Base-by-base conservation (phyloP, 2,888 invertebrate species). In the Chalcis sispes region DNA sequence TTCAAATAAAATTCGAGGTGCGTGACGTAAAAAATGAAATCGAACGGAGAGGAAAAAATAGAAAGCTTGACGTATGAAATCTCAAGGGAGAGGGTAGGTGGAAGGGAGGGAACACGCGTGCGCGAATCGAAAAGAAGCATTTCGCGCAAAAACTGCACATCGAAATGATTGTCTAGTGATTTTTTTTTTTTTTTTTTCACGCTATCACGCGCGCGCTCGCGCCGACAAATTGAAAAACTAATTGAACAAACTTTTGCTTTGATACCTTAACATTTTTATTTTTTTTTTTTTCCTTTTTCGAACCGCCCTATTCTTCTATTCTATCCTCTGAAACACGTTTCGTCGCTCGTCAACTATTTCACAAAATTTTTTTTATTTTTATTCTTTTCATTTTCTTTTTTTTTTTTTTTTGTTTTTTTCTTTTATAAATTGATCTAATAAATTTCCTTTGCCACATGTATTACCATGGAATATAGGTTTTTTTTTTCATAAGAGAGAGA, bases 141-240 rank as follows among this genome's bases (percentile, higher is more conserved):
- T 3, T 4, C 18, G 20, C 10, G 29, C 23, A 40, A 48, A 13
- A 18, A 20, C 4, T 1, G 27, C 46, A 29, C 18, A 46, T 27
- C 5, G 29, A 42, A 70, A 70, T 52, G 61, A 70, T 69, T 40
- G 70, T 48, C 36, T 40, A 13, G 70, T 52, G 50, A 70, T 61
- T 59, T 40, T 20, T 59, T 25, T 27, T 1, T 40, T 59, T 56
- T 56, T 50, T 56, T 42, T 40, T 50, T 20, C 5, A 15, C 1
- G 42, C 18, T 40, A 36, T 20, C 5, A 15, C 1, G 42, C 18
- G 32, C 5, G 13, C 0, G 25, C 25, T 15, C 61, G 20, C n/a
- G 23, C 64, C 27, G 66, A 27, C 66, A 72, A 72, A 72, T 72
- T 72, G 59, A 72, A 72, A 72, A 72, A 73, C 72, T 72, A 72